phyloP scores from a whole-genome alignment of 2,888 invertebrate species.

The Zhuqinia jingwanae region DNA sequence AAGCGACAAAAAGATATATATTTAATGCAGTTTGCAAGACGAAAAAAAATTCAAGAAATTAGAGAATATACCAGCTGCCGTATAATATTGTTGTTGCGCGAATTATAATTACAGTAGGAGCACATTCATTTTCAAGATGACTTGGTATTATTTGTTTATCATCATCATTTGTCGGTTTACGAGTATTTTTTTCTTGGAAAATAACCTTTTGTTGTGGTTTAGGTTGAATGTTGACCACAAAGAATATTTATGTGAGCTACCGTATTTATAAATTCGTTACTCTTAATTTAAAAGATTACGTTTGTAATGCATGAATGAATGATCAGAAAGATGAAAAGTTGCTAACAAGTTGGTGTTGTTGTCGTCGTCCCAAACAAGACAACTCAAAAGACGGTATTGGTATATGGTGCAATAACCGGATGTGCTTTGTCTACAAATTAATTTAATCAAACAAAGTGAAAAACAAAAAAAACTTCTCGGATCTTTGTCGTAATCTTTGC shows the following conservation, averaged over 20 bases:
- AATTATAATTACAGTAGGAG: background rate
- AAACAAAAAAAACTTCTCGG: background rate
- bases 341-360: background rate
- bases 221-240: slow-evolving; percentile 34
- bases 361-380: background rate
- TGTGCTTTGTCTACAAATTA: slow-evolving; percentile 54
- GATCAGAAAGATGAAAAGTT: background rate
- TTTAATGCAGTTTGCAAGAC: background rate
- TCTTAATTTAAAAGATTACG: slow-evolving; percentile 12
- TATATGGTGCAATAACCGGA: slow-evolving; percentile 36
- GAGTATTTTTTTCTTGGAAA: background rate
- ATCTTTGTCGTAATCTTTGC: background rate
- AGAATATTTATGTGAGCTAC: background rate
- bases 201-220: slow-evolving; percentile 51
- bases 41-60: background rate
- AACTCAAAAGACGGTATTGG: no score
- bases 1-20: slow-evolving; percentile 25
- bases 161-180: background rate
- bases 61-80: background rate
- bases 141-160: background rate
- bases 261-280: slow-evolving; percentile 7
- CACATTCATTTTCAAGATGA: slow-evolving; percentile 39
- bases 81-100: background rate
- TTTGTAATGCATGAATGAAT: background rate
- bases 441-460: background rate